phyloP scores from a whole-genome alignment of 2,888 invertebrate genomes.

The Lasius platythorax region DNA sequence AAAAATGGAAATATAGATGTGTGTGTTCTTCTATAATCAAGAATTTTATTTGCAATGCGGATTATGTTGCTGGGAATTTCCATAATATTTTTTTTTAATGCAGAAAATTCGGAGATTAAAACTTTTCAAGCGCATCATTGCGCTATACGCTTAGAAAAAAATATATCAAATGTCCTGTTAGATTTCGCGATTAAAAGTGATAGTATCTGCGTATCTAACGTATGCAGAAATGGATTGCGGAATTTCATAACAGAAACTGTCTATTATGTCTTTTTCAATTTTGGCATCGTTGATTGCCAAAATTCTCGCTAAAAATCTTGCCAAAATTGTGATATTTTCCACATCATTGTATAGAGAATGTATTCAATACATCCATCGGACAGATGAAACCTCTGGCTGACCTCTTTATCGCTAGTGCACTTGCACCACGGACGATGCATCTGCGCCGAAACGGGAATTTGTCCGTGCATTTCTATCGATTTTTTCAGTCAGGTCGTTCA shows the following conservation, averaged over 20 bases:
- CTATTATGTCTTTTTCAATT: slow-evolving; percentile 15
- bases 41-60: background rate
- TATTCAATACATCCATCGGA: slow-evolving; percentile 28
- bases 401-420: slow-evolving; percentile 68
- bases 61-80: background rate
- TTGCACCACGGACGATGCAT: slow-evolving; percentile 70
- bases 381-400: slow-evolving; percentile 58
- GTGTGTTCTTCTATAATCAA: background rate
- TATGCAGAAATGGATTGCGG: background rate
- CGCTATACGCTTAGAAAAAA: background rate
- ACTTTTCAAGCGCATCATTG: background rate
- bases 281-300: slow-evolving; percentile 48
- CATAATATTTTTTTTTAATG: background rate
- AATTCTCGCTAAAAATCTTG: slow-evolving; percentile 42
- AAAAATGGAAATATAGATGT: background rate
- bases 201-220: background rate
- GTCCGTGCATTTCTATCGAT: slow-evolving; percentile 80
- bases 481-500: slow-evolving; percentile 81
- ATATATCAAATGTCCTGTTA: background rate
- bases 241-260: background rate
- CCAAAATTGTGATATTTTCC: slow-evolving; percentile 49
- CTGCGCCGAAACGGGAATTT: slow-evolving; percentile 73
- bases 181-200: background rate
- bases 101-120: background rate
- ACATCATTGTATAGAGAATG: slow-evolving; percentile 26